Conservation (phyloP, 2,888 invertebrate genomes). For the Noctua janthina region DNA sequence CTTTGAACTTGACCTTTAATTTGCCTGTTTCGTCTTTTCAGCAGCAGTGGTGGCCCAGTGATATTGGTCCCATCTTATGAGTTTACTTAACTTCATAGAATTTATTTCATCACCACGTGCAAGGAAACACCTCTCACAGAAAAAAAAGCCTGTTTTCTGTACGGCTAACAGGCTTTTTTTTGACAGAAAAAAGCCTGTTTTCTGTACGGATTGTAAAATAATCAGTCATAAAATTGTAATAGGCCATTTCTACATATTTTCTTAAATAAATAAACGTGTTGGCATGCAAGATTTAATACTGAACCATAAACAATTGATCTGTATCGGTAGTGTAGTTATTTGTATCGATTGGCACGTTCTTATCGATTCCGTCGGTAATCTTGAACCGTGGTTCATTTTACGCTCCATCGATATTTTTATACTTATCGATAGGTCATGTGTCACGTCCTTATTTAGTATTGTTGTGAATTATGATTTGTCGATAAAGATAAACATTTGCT, state of each 20-base stretch:
- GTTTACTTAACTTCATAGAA: background rate
- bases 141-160: background rate
- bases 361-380: constrained; percentile 55
- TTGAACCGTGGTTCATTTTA: constrained; percentile 63
- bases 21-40: background rate
- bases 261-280: constrained; percentile 11
- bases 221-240: background rate
- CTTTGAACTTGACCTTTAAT: background rate
- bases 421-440: constrained; percentile 50
- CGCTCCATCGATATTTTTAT: constrained; percentile 56
- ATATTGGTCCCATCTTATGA: background rate
- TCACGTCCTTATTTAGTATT: constrained; percentile 63
- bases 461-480: constrained; percentile 53
- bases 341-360: constrained; percentile 51
- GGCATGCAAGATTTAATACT: constrained; percentile 4
- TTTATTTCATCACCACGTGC: background rate
- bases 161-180: too few species aligned
- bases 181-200: background rate
- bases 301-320: constrained; percentile 33
- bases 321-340: constrained; percentile 38
- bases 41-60: background rate
- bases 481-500: constrained; percentile 34
- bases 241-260: background rate
- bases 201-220: background rate
- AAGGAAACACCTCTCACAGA: background rate